Evolutionary conservation across 1,140 invertebrate genomes (phyloP), one percentile per base, ranked within the genome.

Genomic region (Macrostomum lignano): DNA sequence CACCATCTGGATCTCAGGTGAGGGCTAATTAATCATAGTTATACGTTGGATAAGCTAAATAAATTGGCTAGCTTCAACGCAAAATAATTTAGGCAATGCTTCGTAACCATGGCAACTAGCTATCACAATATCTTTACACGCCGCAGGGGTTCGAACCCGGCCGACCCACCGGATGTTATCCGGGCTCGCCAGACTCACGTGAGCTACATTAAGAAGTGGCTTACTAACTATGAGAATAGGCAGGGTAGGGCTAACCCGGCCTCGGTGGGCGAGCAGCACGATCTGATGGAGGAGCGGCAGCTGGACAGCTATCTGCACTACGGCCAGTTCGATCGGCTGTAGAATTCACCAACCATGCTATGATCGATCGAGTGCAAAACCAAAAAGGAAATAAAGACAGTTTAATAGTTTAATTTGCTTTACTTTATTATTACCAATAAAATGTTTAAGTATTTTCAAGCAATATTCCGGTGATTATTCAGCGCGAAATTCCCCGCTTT

Each of bases 151-250:
- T 56, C 63, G 6, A 67, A 77, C 49, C 51, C 59, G 1, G 45
- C 57, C 4, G 77, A 84, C 53, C 73, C 75, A 0, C 43, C 49
- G 1, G 65, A 66, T 11, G 73, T 82, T 1, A 57, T 60, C 11
- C 40, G 59, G 34, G 69, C 73, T 1, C 62, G 78, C 37, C 55
- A 67, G 25, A 57, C 66, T 20, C 72, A 78, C 46, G 62, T 63
- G 36, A 44, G 57, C 2, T 61, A 63, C 25, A 74, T 78, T 24
- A 52, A 48, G 20, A 60, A 60, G 35, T 77, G 73, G 73, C 66
- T 76, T 17, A 35, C 17, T 24, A 17, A n/a, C 24, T 38, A 31
- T 26, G 29, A n/a, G 30, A 35, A 21, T 11, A 24, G 23, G 9
- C 13, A 9, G 9, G 20, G 20, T 30, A 24, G 23, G 23, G 10